A percentile compares a stretch with the other conserved stretches of the same genome.
Evolutionary conservation across 2,113 vertebrate species (phyloP).

Genomic region (Neogale vison): DNA sequence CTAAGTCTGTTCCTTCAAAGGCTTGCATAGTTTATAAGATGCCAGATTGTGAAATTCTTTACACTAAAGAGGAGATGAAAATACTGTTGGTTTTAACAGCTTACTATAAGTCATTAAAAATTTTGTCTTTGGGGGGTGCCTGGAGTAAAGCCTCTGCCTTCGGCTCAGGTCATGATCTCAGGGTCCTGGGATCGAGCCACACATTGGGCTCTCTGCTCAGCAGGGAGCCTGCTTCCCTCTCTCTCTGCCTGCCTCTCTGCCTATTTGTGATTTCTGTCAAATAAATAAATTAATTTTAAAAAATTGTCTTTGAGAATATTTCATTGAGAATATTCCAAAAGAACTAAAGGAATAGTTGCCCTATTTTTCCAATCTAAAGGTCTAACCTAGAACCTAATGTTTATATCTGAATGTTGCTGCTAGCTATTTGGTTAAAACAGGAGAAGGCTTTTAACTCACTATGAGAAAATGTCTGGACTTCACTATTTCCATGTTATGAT

Average conservation of each 20-base stretch:
- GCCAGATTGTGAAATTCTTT: not conserved
- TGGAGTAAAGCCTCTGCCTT: too few relatives aligned
- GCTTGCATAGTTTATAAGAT: not conserved
- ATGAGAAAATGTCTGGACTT: not conserved
- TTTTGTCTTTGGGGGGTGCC: not conserved
- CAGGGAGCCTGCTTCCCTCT: too few relatives aligned
- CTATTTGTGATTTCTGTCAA: too few relatives aligned
- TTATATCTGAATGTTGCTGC: not conserved
- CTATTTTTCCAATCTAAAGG: not conserved
- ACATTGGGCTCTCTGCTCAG: too few relatives aligned
- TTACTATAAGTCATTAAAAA: not conserved
- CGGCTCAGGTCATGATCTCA: too few relatives aligned
- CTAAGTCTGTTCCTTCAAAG: not conserved
- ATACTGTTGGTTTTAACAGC: not conserved
- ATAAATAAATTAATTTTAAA: too few relatives aligned
- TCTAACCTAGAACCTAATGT: not conserved
- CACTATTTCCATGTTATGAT: not conserved
- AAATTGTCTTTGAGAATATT: not conserved
- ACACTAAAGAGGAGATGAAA: not conserved
- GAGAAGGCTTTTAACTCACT: not conserved
- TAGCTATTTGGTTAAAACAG: not conserved
- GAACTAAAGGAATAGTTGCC: not conserved
- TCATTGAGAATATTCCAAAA: not conserved
- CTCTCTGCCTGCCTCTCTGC: too few relatives aligned
- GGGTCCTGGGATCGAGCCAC: too few relatives aligned